Conservation (phyloP, 2,797 vertebrate genomes). For the Paguma larvata region DNA sequence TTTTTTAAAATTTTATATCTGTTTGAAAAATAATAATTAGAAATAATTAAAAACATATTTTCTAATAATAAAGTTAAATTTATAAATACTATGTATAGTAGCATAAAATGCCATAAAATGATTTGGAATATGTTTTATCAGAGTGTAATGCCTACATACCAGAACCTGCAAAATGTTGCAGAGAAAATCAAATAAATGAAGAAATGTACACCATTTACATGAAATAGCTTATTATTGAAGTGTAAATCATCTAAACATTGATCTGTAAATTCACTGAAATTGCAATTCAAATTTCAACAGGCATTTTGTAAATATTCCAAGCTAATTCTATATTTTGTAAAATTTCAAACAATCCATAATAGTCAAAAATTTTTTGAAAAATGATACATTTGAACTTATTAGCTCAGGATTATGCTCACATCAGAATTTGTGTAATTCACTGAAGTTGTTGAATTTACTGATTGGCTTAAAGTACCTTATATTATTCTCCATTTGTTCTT, state of each 20-base stretch:
- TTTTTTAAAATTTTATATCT: background rate
- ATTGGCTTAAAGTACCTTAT: background rate
- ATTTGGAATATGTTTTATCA: background rate
- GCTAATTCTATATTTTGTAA: background rate
- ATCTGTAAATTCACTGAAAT: background rate
- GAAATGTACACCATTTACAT: background rate
- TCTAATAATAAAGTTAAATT: background rate
- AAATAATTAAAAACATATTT: background rate
- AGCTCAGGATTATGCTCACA: background rate
- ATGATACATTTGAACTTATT: background rate
- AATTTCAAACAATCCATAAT: slow-evolving; percentile 22
- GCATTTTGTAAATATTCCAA: background rate
- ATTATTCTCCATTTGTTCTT: background rate
- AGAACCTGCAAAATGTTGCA: background rate
- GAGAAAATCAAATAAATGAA: background rate
- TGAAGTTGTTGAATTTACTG: background rate
- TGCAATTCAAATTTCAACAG: background rate
- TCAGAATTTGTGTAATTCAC: background rate
- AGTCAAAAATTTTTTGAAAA: background rate
- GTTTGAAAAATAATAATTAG: slow-evolving; percentile 3
- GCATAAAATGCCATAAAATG: background rate
- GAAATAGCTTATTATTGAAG: background rate
- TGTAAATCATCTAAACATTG: background rate
- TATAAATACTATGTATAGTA: background rate
- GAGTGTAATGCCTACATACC: background rate